Evolutionary conservation across 1,140 invertebrate species (phyloP), one percentile per base, ranked within the genome.

Genomic region (Hormaphis cornu): DNA sequence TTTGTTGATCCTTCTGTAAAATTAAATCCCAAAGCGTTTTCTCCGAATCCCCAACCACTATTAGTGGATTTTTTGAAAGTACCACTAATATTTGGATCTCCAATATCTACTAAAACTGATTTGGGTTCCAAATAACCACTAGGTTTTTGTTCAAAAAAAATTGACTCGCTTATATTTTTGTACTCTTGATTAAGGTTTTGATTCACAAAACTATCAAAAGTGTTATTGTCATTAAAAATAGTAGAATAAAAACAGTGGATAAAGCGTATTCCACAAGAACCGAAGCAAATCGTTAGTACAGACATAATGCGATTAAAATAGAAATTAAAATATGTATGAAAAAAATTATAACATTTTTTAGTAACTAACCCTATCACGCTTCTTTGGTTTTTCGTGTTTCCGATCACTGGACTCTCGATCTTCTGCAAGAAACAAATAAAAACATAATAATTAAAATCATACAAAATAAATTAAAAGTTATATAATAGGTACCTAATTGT

Each of bases 331-430:
- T 28, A 46, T 61, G 4, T 4, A 50, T 50, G 35, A 12, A 66
- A 50, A 48, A 28, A 53, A 61, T 28, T 35, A 46, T 28, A 44
- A 26, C 9, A 28, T 20, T 46, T 9, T n/a, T 63, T 30, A 63
- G 18, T 4, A 46, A 66, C 61, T 50, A 66, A 66, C 61, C 61
- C 61, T 66, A 66, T 66, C 61, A 24, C 61, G 61, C n/a, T 66
- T 66, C 18, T 66, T 66, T 66, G 61, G 50, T 22, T 66, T 66
- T n/a, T 66, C 61, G 35, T 66, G 61, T 50, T 66, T 66, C 8
- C 61, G 61, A 66, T 66, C 61, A 66, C 61, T 48, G 28, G 42
- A 66, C 18, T 50, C 61, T 24, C 61, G 61, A 48, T 66, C 61
- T 66, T 66, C 61, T 66, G 44, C 7, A 66, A 48, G 16, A 46